A percentile compares a stretch with the other conserved stretches of the same genome.
Conservation (phyloP, 2,888 invertebrate species). For the Gryllus longicercus region DNA sequence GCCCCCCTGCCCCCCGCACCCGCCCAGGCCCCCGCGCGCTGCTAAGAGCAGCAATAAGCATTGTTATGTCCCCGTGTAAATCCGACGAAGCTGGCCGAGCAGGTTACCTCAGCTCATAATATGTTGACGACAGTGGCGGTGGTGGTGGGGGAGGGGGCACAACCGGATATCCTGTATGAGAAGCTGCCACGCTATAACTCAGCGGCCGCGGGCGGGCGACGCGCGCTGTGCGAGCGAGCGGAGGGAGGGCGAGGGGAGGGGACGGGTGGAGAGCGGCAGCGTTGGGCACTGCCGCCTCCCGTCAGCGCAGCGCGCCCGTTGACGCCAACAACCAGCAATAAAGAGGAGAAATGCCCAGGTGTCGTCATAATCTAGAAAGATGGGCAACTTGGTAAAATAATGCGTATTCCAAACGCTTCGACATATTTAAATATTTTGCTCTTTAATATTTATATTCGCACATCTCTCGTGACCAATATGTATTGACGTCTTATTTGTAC, state of each 20-base stretch:
- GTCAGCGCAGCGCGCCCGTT: background rate
- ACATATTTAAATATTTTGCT: no score
- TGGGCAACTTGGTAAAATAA: no score
- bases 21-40: background rate
- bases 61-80: constrained; percentile 1
- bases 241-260: background rate
- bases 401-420: no score
- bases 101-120: constrained; percentile 8
- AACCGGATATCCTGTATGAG: constrained; percentile 17
- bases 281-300: background rate
- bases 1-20: background rate
- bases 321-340: background rate
- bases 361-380: no score
- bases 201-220: background rate
- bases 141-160: background rate
- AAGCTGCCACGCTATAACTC: constrained; percentile 17
- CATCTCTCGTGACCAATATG: no score
- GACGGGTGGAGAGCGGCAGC: background rate
- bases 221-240: background rate
- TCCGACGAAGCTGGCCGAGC: constrained; percentile 17
- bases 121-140: background rate
- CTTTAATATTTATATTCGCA: no score
- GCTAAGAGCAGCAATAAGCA: constrained; percentile 4
- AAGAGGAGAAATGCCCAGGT: no score
- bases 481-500: no score